Evolutionary conservation across 2,888 invertebrate species (phyloP).

Genomic region (Mylabris sibirica): DNA sequence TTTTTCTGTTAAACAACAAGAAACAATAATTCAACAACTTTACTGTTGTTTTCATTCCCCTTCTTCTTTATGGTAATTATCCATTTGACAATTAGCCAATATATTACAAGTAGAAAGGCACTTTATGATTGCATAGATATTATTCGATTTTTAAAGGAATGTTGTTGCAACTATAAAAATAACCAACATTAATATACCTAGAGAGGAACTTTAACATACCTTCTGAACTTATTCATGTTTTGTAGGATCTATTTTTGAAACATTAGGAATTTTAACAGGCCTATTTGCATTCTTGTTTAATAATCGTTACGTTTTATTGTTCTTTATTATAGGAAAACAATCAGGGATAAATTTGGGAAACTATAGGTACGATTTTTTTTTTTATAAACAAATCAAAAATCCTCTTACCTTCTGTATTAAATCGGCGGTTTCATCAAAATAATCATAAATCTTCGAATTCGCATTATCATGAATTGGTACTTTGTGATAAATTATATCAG

Average conservation of each 20-base stretch:
- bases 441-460: constrained; percentile 73
- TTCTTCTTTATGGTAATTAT: neutral
- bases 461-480: constrained; percentile 79
- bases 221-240: constrained; percentile 17
- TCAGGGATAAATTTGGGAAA: neutral
- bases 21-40: neutral
- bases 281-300: constrained; percentile 8
- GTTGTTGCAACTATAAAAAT: constrained; percentile 8
- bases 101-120: neutral
- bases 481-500: constrained; percentile 66
- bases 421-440: constrained; percentile 81
- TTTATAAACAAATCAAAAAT: neutral
- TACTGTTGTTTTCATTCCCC: neutral
- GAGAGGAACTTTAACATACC: constrained; percentile 1
- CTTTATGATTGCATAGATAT: neutral
- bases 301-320: neutral
- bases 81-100: neutral
- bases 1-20: neutral
- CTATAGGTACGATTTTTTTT: neutral
- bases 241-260: constrained; percentile 19
- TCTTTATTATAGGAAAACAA: neutral
- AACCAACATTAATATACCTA: constrained; percentile 4
- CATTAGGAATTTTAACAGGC: constrained; percentile 17
- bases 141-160: neutral
- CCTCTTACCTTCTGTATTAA: constrained; percentile 73